These are phyloP conservation scores for Lepas anatifera DNA, from an alignment of 2,888 invertebrate species.

Conservation along the genomic window DNA sequence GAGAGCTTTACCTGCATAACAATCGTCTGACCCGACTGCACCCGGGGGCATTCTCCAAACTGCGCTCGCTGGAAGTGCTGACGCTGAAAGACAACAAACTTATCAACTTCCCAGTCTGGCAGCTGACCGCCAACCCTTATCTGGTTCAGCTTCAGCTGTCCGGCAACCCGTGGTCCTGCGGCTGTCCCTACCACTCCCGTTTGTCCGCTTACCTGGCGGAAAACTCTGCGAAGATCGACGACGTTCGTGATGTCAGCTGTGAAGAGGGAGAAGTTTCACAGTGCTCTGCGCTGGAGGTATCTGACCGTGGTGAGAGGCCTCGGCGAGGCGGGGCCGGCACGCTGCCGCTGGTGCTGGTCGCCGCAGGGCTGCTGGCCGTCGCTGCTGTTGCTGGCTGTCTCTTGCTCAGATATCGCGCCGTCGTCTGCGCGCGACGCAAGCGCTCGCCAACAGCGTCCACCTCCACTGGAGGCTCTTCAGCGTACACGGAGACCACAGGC, in stretches of 20 bases:
- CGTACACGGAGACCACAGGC: too few species aligned
- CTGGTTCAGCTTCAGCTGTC: constrained; percentile 72
- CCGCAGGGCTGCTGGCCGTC: constrained; percentile 53
- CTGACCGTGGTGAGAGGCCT: background rate
- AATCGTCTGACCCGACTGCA: constrained; percentile 70
- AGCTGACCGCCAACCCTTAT: constrained; percentile 63
- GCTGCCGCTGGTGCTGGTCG: constrained; percentile 61
- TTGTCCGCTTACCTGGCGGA: constrained; percentile 66
- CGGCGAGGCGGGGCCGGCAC: constrained; percentile 52
- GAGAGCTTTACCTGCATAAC: constrained; percentile 74
- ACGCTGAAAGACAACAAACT: constrained; percentile 73
- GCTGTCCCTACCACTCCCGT: constrained; percentile 62
- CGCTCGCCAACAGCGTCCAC: background rate
- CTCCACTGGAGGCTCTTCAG: too few species aligned
- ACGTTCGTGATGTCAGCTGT: constrained; percentile 62
- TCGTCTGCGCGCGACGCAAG: constrained; percentile 19
- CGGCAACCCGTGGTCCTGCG: constrained; percentile 82
- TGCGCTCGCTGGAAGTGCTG: constrained; percentile 70
- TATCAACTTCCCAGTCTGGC: constrained; percentile 72
- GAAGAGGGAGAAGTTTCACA: constrained; percentile 37
- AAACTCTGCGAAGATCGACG: constrained; percentile 66
- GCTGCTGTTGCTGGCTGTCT: constrained; percentile 64
- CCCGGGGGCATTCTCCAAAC: constrained; percentile 67
- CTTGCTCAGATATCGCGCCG: constrained; percentile 58
- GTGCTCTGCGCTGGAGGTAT: constrained; percentile 15